Conservation (phyloP, 2,113 vertebrate species). For the Orycteropus afer region DNA sequence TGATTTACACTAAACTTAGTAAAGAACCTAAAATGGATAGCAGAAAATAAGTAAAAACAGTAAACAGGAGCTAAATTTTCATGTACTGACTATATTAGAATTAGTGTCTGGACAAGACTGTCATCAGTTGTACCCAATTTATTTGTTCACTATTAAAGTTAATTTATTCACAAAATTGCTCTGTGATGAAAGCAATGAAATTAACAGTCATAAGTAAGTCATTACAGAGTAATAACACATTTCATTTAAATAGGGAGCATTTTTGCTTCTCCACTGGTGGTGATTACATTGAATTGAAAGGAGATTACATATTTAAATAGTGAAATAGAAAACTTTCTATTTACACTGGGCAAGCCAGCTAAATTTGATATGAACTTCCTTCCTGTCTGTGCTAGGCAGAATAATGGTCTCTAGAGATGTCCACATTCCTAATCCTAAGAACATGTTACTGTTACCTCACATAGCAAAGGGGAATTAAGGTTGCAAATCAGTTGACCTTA, state of each 20-base stretch:
- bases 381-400: background rate
- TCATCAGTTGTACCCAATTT: background rate
- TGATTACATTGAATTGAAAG: background rate
- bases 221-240: background rate
- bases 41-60: constrained; percentile 9
- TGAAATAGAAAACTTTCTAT: background rate
- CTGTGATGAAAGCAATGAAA: background rate
- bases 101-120: background rate
- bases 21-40: background rate
- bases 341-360: background rate
- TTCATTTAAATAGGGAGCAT: background rate
- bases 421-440: background rate
- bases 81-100: background rate
- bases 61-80: background rate
- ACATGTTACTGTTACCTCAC: background rate
- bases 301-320: background rate
- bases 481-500: background rate
- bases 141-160: background rate
- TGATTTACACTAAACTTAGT: background rate
- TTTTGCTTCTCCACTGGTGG: background rate
- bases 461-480: background rate
- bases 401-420: background rate
- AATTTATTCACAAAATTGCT: background rate
- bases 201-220: background rate
- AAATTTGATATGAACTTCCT: background rate